These are phyloP conservation scores for Puffinus mauretanicus DNA, from an alignment of 2,113 vertebrate species.

Conservation along the genomic window DNA sequence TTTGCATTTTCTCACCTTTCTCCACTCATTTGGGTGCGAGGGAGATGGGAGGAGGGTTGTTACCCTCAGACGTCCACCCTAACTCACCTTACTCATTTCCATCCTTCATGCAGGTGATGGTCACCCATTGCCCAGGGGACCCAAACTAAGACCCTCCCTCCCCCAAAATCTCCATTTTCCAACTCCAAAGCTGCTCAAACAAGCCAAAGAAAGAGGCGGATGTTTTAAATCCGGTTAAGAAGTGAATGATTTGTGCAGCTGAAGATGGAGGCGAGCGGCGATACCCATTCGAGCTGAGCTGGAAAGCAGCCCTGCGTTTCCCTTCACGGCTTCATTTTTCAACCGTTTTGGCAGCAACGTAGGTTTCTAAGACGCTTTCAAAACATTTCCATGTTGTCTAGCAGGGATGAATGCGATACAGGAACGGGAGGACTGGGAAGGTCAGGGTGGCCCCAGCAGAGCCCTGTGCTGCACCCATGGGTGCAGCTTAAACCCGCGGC, in stretches of 20 bases:
- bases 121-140: not conserved
- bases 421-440: not conserved
- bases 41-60: not conserved
- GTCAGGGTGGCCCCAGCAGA: not conserved
- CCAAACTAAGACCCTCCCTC: not conserved
- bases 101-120: not conserved
- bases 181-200: not conserved
- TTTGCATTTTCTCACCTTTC: not conserved
- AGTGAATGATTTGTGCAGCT: not conserved
- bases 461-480: not conserved
- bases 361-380: constrained; percentile 29
- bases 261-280: fast-evolving
- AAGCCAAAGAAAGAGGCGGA: not conserved
- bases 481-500: not conserved
- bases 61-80: not conserved
- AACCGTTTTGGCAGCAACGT: not conserved
- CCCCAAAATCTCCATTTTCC: not conserved
- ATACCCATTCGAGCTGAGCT: not conserved
- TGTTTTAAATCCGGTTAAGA: not conserved
- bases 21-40: fast-evolving
- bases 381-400: constrained; percentile 47
- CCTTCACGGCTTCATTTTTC: not conserved
- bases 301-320: not conserved
- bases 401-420: not conserved
- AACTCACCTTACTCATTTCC: not conserved